Conservation (phyloP, 1,140 invertebrate genomes). For the Paraescarpia echinospica region DNA sequence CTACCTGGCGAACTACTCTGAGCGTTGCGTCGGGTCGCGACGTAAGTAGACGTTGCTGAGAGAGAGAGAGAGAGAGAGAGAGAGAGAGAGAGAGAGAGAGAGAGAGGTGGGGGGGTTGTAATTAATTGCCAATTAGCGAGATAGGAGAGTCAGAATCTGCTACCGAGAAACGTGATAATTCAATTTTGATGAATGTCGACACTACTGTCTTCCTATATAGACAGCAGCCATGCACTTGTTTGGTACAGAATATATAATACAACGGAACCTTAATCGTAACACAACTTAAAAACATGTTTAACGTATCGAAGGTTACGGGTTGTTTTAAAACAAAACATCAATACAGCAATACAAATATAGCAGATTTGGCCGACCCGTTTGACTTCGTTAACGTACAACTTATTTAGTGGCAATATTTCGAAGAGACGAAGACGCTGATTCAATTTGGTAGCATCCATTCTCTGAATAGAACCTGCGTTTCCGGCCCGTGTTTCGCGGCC, state of each 20-base stretch:
- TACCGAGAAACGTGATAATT: background rate
- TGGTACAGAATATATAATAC: background rate
- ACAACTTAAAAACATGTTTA: background rate
- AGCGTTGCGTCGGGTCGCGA: background rate
- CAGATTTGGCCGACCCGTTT: background rate
- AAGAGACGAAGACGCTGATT: background rate
- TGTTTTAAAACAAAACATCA: background rate
- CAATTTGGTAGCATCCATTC: background rate
- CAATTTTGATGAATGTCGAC: background rate
- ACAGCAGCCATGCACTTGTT: background rate
- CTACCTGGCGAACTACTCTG: background rate
- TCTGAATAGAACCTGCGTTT: background rate
- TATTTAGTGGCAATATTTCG: background rate
- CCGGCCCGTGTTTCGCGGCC: background rate
- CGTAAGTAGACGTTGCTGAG: background rate
- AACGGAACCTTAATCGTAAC: background rate
- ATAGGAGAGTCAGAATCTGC: background rate
- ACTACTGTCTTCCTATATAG: background rate
- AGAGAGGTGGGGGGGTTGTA: no score
- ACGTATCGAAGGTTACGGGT: background rate
- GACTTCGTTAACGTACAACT: background rate
- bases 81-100: background rate
- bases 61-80: background rate
- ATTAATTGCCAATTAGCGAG: constrained; percentile 5
- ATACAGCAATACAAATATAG: background rate